Evolutionary conservation across 2,797 vertebrate species (phyloP), one percentile per base, ranked within the genome.

Genomic region (Poecilia wingei): DNA sequence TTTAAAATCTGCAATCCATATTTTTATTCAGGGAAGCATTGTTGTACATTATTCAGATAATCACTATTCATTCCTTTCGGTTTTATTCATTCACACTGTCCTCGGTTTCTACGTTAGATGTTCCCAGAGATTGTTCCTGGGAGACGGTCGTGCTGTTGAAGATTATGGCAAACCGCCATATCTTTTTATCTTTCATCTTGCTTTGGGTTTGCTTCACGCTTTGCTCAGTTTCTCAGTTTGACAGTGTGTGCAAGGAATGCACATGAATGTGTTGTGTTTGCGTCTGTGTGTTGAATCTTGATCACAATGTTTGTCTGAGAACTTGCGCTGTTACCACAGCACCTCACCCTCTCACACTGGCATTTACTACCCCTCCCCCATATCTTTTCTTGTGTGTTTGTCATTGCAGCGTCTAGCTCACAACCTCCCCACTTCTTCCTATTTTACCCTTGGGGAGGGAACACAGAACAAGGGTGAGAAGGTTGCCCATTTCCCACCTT

Each of bases 401-500:
- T 84, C 83, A 77, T 79, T 73, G 81, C 85, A 55, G 78, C 51
- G 72, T 86, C 87, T 86, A 83, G 87, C 89, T 92, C 91, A 86
- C 83, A 83, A 79, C 76, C 83, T 87, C 86, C 85, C 86, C 84
- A 90, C 88, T 92, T 83, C 79, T 86, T 87, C 86, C 87, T 80
- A 80, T 91, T 94, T 89, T 84, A 74, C 82, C 66, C 83, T 72
- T 72, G 74, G 77, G 85, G 81, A 88, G 79, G 68, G 78, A 93
- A 92, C 88, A 89, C 91, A 89, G 90, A 86, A 90, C 84, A 75
- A 91, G 92, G 95, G 95, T 96, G 93, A 95, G 91, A 89, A 95
- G 95, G 95, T 96, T 96, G 92, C 89, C 87, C 80, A 86, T 94
- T 96, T 96, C 95, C 95, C 95, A 96, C 95, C 95, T 94, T 88